Evolutionary conservation across 2,888 invertebrate genomes (phyloP), one percentile per base, ranked within the genome.

Genomic region (Calameuta idolon): DNA sequence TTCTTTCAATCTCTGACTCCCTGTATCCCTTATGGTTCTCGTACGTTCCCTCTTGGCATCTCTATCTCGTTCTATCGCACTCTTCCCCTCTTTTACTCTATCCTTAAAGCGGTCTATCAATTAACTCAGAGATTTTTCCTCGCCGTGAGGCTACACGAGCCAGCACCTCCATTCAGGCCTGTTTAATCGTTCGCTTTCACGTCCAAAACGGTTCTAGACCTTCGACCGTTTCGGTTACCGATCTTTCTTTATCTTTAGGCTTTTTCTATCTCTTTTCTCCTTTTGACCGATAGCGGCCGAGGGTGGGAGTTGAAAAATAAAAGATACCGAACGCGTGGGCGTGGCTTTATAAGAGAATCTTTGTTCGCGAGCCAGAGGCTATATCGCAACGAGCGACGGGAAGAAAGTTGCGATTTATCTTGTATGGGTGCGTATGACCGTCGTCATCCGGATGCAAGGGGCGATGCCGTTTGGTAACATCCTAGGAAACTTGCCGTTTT

Each of bases 401-500:
- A 55, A 23, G 55, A 55, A 55, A 55, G 55, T 55, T 55, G 55
- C 55, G 55, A 55, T 55, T 55, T 55, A 55, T 55, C 55, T 23
- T 23, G 23, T 55, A 55, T 55, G 55, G 55, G 23, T 55, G 55
- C 55, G 55, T 55, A 55, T 55, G 55, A 55, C 55, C 55, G 55
- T 55, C 23, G 23, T 55, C 55, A 55, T 23, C 23, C 55, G 55
- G 55, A 55, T 55, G 55, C 55, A 55, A 55, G 55, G 55, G 23
- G 9, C 15, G 55, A 55, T 55, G 23, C 23, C 23, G 55, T 55
- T 55, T 55, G 9, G 23, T 55, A 55, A 15, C 23, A 55, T 55
- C 55, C 55, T 55, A 55, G 55, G 55, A 55, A 55, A 74, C 74
- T 77, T 75, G 69, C 15, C 5, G 12, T 34, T 30, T 76, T 76